A percentile compares a stretch with the other conserved stretches of the same genome.
These are phyloP conservation scores for Falco concolor DNA, from an alignment of 2,797 vertebrate species.

Conservation along the genomic window DNA sequence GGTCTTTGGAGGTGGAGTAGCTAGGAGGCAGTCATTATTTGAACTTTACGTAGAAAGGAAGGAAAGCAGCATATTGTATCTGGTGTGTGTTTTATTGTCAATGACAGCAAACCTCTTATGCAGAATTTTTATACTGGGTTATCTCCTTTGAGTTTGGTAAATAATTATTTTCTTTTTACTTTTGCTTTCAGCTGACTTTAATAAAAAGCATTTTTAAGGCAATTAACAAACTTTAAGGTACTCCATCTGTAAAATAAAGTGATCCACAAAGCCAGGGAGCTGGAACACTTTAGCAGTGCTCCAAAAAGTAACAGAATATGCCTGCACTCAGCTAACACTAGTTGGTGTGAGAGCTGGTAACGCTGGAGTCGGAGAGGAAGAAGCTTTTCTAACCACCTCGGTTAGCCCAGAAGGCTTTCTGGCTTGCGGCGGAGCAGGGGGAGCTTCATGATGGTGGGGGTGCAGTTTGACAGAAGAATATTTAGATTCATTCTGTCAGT, in stretches of 20 bases:
- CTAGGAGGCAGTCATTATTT: background rate
- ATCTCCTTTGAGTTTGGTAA: background rate
- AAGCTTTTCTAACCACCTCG: background rate
- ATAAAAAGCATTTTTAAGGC: background rate
- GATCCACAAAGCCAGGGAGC: background rate
- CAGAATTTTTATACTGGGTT: background rate
- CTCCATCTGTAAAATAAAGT: background rate
- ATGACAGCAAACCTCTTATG: background rate
- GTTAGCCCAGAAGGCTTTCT: background rate
- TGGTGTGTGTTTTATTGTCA: background rate
- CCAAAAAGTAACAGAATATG: background rate
- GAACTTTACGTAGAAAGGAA: background rate
- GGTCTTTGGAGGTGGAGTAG: background rate
- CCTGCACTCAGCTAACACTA: background rate
- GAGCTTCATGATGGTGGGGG: background rate
- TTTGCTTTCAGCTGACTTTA: background rate
- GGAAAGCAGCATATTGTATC: background rate
- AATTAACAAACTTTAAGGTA: background rate
- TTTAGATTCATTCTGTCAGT: constrained; percentile 11
- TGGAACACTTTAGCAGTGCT: background rate
- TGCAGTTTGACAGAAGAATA: constrained; percentile 12
- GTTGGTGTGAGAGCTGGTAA: background rate
- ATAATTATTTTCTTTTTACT: background rate
- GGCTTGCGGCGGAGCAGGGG: background rate
- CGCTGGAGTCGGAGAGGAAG: background rate